Conservation (phyloP, 2,888 invertebrate genomes). For the Tetrapedia diversipes region DNA sequence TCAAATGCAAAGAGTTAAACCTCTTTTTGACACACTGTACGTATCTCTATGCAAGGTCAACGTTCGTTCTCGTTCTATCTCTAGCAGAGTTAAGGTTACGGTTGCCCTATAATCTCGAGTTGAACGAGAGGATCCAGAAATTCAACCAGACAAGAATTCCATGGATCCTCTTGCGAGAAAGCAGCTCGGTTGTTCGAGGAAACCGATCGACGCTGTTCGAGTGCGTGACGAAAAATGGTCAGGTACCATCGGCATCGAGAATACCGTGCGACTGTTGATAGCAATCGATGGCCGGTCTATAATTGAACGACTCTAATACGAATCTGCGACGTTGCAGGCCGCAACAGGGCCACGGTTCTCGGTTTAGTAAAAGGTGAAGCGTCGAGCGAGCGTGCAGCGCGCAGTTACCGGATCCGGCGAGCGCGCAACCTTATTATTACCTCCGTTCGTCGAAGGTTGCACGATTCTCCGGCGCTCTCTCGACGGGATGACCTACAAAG, state of each 20-base stretch:
- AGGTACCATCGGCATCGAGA: neutral
- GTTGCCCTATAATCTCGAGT: neutral
- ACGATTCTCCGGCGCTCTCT: slow-evolving; percentile 51
- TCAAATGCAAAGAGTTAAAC: too few species aligned
- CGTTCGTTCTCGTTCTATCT: neutral
- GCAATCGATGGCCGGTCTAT: neutral
- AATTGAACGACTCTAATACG: neutral
- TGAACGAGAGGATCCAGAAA: neutral
- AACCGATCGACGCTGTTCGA: neutral
- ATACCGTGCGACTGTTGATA: neutral
- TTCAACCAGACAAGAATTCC: neutral
- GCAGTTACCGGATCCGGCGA: slow-evolving; percentile 52
- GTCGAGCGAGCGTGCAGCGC: slow-evolving; percentile 17
- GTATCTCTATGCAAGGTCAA: too few species aligned
- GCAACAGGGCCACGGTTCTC: too few species aligned
- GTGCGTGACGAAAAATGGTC: too few species aligned
- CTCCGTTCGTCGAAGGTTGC: slow-evolving; percentile 61
- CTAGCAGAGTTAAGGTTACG: too few species aligned
- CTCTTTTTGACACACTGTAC: too few species aligned
- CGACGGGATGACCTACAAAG: slow-evolving; percentile 41
- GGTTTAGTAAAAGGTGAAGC: slow-evolving; percentile 2
- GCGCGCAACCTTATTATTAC: slow-evolving; percentile 59
- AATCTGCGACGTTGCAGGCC: neutral
- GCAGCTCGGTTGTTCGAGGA: too few species aligned
- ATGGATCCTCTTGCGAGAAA: neutral